A percentile compares a stretch with the other conserved stretches of the same genome.
Conservation (phyloP, 2,797 vertebrate genomes). For the Tapirus indicus region DNA sequence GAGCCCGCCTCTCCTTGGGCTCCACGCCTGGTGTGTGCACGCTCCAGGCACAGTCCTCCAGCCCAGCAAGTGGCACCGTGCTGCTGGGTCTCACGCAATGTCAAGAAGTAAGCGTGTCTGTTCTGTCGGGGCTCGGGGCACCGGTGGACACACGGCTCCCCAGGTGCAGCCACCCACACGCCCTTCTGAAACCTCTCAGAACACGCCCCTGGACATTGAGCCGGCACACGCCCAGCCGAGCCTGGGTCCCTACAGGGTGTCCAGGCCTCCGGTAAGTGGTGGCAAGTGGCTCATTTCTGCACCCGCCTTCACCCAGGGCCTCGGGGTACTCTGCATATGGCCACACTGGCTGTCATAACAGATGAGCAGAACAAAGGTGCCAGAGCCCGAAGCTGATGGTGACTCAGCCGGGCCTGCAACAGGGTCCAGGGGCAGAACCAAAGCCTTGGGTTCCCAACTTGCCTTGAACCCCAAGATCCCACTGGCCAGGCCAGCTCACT, state of each 20-base stretch:
- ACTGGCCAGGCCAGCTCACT: neutral
- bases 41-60: neutral
- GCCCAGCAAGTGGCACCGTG: neutral
- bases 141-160: neutral
- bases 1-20: neutral
- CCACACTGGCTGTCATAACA: neutral
- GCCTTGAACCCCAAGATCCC: no score
- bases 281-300: neutral
- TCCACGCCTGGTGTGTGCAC: neutral
- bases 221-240: neutral
- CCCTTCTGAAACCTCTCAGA: neutral
- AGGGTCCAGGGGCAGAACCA: neutral
- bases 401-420: neutral
- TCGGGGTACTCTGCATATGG: neutral
- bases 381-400: neutral
- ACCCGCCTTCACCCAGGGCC: neutral
- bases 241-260: neutral
- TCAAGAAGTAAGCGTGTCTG: no score
- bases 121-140: accelerated
- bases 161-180: neutral
- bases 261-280: no score
- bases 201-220: accelerated
- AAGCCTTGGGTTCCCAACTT: no score
- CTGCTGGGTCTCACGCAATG: accelerated
- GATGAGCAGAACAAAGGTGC: neutral